These are phyloP conservation scores for Cuniculus paca DNA, from an alignment of 2,797 vertebrate species.

Conservation along the genomic window DNA sequence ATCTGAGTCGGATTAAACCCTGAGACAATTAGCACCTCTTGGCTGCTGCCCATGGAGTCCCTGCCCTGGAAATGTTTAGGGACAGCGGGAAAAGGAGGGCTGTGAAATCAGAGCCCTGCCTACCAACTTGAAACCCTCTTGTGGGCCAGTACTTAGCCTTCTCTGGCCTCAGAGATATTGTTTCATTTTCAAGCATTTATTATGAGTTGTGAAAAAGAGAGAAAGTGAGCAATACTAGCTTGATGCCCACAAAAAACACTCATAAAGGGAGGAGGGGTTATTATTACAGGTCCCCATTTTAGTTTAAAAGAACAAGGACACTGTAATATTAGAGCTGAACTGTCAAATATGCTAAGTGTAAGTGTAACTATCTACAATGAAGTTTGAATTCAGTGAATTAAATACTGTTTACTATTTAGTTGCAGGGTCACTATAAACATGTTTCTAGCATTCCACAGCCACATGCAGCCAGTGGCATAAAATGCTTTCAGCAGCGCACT, in stretches of 20 bases:
- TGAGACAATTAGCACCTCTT: slow-evolving; percentile 83
- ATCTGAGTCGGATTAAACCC: slow-evolving; percentile 78
- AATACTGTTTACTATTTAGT: neutral
- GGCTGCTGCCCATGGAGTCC: slow-evolving; percentile 43
- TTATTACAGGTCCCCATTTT: neutral
- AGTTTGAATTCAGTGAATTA: neutral
- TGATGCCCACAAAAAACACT: neutral
- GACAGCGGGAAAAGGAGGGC: neutral
- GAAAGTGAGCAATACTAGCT: neutral
- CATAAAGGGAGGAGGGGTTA: neutral
- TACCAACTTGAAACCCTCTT: rapidly evolving
- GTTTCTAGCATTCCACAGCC: neutral
- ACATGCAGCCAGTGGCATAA: rapidly evolving
- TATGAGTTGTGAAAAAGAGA: neutral
- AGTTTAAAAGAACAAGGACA: neutral
- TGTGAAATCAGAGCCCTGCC: neutral
- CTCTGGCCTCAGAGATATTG: no score
- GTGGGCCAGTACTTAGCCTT: neutral
- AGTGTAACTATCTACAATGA: neutral
- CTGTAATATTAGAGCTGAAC: neutral
- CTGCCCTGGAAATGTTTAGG: neutral
- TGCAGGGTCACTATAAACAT: neutral
- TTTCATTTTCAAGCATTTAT: neutral
- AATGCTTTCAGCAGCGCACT: neutral
- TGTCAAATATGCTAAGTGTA: neutral